These are phyloP conservation scores for Dorcus parallelipipedus DNA, from an alignment of 2,888 invertebrate species.

Conservation along the genomic window DNA sequence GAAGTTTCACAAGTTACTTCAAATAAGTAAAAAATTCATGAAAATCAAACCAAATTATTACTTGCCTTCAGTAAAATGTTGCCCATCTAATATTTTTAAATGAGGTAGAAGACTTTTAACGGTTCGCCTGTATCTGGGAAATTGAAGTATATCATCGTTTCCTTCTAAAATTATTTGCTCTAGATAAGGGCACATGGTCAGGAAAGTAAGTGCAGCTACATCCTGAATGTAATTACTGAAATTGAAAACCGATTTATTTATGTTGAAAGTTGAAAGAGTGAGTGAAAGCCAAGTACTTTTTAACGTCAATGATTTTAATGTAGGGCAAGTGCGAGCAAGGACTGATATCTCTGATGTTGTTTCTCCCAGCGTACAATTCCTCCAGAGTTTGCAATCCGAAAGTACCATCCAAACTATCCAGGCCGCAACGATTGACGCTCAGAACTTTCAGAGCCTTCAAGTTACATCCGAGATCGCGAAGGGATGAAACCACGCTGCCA, in stretches of 20 bases:
- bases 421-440: conserved; percentile 62
- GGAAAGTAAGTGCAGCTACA: conserved; percentile 38
- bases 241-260: conserved; percentile 16
- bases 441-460: conserved; percentile 58
- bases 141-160: conserved; percentile 40
- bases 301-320: conserved; percentile 49
- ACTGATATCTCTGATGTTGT: conserved; percentile 60
- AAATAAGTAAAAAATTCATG: too few species aligned
- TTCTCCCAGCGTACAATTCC: conserved; percentile 62
- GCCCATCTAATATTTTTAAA: conserved; percentile 47
- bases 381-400: conserved; percentile 60
- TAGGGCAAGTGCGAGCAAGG: conserved; percentile 57
- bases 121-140: conserved; percentile 20
- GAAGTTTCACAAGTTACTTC: too few species aligned
- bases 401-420: conserved; percentile 65
- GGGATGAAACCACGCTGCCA: conserved; percentile 63
- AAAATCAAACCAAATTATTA: too few species aligned
- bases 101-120: conserved; percentile 39
- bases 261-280: not conserved
- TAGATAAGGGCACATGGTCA: conserved; percentile 42
- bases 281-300: conserved; percentile 35
- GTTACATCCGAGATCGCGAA: conserved; percentile 67
- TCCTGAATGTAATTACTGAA: conserved; percentile 42
- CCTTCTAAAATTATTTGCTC: conserved; percentile 42
- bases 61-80: conserved; percentile 19